These are phyloP conservation scores for Nyctereutes procyonoides DNA, from an alignment of 2,113 vertebrate genomes.

Conservation along the genomic window DNA sequence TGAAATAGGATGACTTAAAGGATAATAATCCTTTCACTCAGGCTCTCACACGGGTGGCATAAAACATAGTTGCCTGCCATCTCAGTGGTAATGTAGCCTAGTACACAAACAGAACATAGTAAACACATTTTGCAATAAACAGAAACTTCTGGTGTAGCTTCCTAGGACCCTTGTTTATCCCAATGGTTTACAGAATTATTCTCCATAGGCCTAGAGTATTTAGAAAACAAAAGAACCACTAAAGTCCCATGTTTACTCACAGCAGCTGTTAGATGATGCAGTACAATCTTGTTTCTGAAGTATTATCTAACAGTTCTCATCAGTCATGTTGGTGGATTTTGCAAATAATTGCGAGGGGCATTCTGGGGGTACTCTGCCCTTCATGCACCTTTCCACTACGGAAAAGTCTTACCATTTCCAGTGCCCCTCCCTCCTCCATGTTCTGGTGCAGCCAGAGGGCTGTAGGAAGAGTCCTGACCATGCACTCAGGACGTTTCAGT, in stretches of 20 bases:
- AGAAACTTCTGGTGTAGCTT: background rate
- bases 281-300: background rate
- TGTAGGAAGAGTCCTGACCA: too few relatives aligned
- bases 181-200: background rate
- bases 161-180: background rate
- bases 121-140: background rate
- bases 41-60: background rate
- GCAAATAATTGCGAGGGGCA: background rate
- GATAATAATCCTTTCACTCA: background rate
- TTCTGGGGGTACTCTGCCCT: background rate
- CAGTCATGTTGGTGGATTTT: background rate
- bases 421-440: background rate
- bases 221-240: background rate
- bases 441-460: background rate
- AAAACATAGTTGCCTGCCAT: background rate
- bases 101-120: background rate
- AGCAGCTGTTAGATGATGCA: background rate
- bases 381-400: background rate
- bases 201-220: background rate
- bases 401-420: background rate
- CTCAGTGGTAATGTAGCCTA: constrained; percentile 13
- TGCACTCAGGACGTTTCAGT: background rate
- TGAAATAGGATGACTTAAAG: background rate
- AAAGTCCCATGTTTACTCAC: background rate
- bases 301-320: background rate